Evolutionary conservation across 2,888 invertebrate species (phyloP).

Genomic region (Agrotis clavis): DNA sequence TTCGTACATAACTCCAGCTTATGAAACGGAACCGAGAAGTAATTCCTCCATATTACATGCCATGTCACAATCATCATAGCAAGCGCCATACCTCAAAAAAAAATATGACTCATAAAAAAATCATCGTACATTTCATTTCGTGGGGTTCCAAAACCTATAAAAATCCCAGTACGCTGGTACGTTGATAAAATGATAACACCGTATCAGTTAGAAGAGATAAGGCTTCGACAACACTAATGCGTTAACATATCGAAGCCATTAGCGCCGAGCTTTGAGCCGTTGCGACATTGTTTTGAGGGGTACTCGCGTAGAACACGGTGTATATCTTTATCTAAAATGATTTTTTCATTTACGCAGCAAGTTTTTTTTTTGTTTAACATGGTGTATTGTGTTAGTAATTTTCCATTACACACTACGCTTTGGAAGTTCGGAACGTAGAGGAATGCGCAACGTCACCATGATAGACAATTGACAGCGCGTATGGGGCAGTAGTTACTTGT

Average conservation of each 20-base stretch:
- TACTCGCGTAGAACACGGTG: slow-evolving; percentile 4
- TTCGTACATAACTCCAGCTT: neutral
- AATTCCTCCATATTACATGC: slow-evolving; percentile 52
- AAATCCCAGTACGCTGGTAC: slow-evolving; percentile 50
- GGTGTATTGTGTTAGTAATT: neutral
- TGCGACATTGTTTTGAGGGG: slow-evolving; percentile 36
- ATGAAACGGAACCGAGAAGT: slow-evolving; percentile 24
- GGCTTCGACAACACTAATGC: slow-evolving; percentile 73
- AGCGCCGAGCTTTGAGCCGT: slow-evolving; percentile 56
- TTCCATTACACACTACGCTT: slow-evolving; percentile 6
- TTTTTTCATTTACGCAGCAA: slow-evolving; percentile 27
- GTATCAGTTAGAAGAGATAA: slow-evolving; percentile 67
- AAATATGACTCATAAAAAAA: slow-evolving; percentile 60
- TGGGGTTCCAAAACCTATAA: slow-evolving; percentile 36
- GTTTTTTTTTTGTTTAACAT: slow-evolving; percentile 6
- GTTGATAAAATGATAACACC: slow-evolving; percentile 71
- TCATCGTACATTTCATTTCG: slow-evolving; percentile 50
- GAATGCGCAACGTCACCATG: no score
- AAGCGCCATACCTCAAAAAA: slow-evolving; percentile 46
- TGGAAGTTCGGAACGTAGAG: no score
- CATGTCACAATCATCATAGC: slow-evolving; percentile 15
- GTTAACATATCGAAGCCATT: slow-evolving; percentile 75
- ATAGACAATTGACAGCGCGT: no score
- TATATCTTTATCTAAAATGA: slow-evolving; percentile 21
- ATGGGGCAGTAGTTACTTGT: no score